Conservation (phyloP, 2,113 vertebrate genomes). For the Xenus cinereus region DNA sequence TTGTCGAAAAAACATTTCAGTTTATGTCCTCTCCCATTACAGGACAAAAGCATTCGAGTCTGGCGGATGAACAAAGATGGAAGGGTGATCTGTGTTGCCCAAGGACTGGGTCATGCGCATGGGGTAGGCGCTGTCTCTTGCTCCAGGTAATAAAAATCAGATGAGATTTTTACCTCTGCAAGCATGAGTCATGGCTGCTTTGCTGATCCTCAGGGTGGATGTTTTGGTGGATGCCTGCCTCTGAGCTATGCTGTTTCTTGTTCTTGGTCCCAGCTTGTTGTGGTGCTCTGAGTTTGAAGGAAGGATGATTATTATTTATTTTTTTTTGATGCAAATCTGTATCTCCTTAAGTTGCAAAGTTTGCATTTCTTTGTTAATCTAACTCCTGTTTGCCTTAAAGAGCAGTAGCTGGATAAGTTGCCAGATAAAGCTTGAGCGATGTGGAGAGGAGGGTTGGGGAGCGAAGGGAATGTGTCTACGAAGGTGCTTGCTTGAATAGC, state of each 20-base stretch:
- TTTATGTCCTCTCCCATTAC: background rate
- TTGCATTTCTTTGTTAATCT: background rate
- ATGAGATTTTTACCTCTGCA: background rate
- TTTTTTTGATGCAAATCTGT: background rate
- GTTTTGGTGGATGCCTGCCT: background rate
- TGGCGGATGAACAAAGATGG: conserved; percentile 86
- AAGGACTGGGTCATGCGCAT: conserved; percentile 84
- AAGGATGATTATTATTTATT: no score
- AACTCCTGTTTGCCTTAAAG: background rate
- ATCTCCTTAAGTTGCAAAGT: background rate
- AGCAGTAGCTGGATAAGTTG: background rate
- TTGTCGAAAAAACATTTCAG: rapidly evolving
- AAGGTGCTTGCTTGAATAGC: background rate
- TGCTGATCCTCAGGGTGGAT: background rate
- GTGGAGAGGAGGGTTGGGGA: background rate
- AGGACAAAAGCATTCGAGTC: conserved; percentile 89
- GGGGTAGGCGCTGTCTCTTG: conserved; percentile 86
- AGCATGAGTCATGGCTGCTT: background rate
- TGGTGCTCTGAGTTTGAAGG: background rate
- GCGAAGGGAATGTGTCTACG: background rate
- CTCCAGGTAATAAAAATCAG: conserved; percentile 79
- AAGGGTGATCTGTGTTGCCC: conserved; percentile 82
- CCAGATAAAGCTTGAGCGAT: background rate
- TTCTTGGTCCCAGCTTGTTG: background rate
- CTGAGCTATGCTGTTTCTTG: background rate